Conservation (phyloP, 2,797 vertebrate genomes). For the Allobates femoralis region DNA sequence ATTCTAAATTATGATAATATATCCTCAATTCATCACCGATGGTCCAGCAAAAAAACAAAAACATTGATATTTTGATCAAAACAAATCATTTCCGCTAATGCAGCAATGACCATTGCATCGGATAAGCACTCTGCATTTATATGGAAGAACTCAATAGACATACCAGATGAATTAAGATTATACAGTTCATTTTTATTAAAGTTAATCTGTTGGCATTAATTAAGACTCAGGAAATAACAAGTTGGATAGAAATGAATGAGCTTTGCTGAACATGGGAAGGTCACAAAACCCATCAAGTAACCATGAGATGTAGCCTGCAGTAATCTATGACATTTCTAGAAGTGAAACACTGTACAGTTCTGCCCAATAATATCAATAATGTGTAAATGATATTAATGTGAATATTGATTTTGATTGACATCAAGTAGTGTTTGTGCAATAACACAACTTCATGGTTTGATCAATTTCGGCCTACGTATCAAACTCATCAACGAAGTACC, state of each 20-base stretch:
- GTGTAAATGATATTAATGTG: slow-evolving; percentile 15
- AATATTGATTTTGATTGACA: slow-evolving; percentile 9
- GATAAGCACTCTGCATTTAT: not conserved
- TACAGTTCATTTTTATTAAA: slow-evolving; percentile 24
- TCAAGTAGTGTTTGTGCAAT: slow-evolving; percentile 4
- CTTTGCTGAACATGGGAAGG: slow-evolving; percentile 23
- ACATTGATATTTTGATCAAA: not conserved
- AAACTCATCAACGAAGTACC: slow-evolving; percentile 3
- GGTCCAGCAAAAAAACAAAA: not conserved
- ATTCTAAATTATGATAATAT: not conserved
- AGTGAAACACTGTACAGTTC: slow-evolving; percentile 24
- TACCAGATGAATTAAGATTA: slow-evolving; percentile 11
- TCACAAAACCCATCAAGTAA: slow-evolving; percentile 28
- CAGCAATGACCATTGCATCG: not conserved
- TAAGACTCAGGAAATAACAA: slow-evolving; percentile 7
- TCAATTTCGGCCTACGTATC: not conserved
- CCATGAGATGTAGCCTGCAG: slow-evolving; percentile 17
- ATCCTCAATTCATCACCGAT: not conserved
- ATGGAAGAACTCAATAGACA: not conserved
- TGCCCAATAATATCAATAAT: slow-evolving; percentile 22
- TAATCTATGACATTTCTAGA: slow-evolving; percentile 30
- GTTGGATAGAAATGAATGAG: not conserved
- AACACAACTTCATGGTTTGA: not conserved
- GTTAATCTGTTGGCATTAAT: slow-evolving; percentile 10
- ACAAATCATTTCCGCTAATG: not conserved